These are phyloP conservation scores for Argyresthia albistria DNA, from an alignment of 2,888 invertebrate genomes.

Conservation along the genomic window DNA sequence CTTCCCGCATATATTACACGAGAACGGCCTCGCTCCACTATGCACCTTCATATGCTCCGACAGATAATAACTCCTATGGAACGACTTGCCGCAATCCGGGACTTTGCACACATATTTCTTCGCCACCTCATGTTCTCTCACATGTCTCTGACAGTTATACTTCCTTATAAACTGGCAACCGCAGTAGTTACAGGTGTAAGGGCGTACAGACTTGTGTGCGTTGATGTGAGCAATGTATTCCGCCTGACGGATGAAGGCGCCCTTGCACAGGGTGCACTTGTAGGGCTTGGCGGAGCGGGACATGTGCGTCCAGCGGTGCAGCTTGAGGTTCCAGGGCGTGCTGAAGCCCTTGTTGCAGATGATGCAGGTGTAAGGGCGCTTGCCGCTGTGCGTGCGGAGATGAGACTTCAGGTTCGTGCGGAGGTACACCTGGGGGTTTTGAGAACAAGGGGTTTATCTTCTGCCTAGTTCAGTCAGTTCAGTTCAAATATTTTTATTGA, in stretches of 20 bases:
- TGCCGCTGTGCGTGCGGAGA: constrained; percentile 83
- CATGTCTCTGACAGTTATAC: constrained; percentile 89
- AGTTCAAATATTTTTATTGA: too few relatives aligned
- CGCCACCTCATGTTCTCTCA: constrained; percentile 84
- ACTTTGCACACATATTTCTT: constrained; percentile 83
- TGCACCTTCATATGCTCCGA: constrained; percentile 91
- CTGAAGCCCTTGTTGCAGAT: constrained; percentile 90
- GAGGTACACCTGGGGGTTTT: constrained; percentile 75
- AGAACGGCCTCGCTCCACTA: constrained; percentile 84
- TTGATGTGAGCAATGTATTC: constrained; percentile 90
- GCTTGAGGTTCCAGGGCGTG: constrained; percentile 91
- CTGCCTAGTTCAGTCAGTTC: too few relatives aligned
- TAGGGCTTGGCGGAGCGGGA: constrained; percentile 87
- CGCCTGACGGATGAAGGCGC: constrained; percentile 86
- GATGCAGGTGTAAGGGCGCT: constrained; percentile 83
- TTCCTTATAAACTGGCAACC: constrained; percentile 91
- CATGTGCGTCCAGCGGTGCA: constrained; percentile 92
- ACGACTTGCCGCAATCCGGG: constrained; percentile 84
- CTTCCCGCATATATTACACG: constrained; percentile 91
- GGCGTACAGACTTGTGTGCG: constrained; percentile 86
- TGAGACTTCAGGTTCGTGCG: constrained; percentile 85
- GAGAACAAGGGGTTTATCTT: not conserved
- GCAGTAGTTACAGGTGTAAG: constrained; percentile 91
- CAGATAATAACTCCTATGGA: constrained; percentile 89
- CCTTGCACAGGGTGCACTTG: constrained; percentile 87